A percentile compares a stretch with the other conserved stretches of the same genome.
Conservation (phyloP, 2,797 vertebrate genomes). For the Denticeps clupeoides region DNA sequence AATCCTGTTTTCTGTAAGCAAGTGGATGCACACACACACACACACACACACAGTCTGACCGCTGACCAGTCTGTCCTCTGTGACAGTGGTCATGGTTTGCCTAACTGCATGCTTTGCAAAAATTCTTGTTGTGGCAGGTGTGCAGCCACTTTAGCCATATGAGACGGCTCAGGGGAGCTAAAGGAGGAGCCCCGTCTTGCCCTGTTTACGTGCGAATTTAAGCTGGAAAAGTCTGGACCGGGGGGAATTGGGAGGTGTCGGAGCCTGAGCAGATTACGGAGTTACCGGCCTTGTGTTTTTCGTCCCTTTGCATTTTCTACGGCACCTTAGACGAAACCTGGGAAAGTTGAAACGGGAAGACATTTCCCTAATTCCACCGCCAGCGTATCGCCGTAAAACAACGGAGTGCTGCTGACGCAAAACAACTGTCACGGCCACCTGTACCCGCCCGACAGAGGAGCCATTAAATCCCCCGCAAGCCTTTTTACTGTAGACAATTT, state of each 20-base stretch:
- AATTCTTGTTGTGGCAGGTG: not conserved
- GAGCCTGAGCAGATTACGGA: conserved; percentile 33
- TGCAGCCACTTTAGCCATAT: not conserved
- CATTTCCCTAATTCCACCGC: too few relatives aligned
- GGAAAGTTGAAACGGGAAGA: too few relatives aligned
- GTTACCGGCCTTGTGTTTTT: conserved; percentile 7
- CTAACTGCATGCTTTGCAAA: not conserved
- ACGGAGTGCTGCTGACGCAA: conserved; percentile 19
- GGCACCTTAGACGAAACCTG: not conserved
- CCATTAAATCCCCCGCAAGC: not conserved
- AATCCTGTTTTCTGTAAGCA: conserved; percentile 66
- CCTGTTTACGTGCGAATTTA: conserved; percentile 18
- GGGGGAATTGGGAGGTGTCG: conserved; percentile 38
- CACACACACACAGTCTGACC: too few relatives aligned
- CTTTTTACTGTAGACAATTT: not conserved
- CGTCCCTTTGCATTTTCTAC: not conserved
- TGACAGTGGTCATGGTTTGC: not conserved
- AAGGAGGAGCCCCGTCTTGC: not conserved
- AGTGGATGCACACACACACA: conserved; percentile 28
- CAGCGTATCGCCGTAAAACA: conserved; percentile 38
- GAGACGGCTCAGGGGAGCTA: not conserved
- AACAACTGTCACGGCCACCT: conserved; percentile 17
- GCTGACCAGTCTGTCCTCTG: conserved; percentile 11
- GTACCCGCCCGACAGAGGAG: not conserved
- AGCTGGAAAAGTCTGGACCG: conserved; percentile 31